phyloP scores from a whole-genome alignment of 2,888 invertebrate genomes.

The Tryphoninae sp. region DNA sequence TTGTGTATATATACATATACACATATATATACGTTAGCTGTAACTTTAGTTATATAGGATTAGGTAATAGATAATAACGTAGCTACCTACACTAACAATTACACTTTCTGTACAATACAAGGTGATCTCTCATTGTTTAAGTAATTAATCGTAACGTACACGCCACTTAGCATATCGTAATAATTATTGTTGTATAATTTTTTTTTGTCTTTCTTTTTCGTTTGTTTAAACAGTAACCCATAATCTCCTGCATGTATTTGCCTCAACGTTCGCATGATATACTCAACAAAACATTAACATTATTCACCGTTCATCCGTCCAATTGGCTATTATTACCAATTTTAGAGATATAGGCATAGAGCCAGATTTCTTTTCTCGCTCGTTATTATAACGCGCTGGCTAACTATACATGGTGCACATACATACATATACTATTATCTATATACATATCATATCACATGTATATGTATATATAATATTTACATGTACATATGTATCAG shows the following conservation, averaged over 20 bases:
- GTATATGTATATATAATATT: conserved; percentile 59
- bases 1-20: conserved; percentile 16
- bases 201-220: conserved; percentile 19
- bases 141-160: conserved; percentile 65
- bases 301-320: conserved; percentile 56
- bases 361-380: conserved; percentile 59
- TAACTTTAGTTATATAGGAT: conserved; percentile 66
- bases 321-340: conserved; percentile 64
- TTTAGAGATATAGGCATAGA: conserved; percentile 65
- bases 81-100: conserved; percentile 79
- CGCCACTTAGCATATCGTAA: conserved; percentile 61
- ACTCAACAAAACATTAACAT: conserved; percentile 77
- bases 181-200: conserved; percentile 66
- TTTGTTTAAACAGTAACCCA: conserved; percentile 69
- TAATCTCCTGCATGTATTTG: conserved; percentile 71
- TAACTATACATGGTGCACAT: conserved; percentile 63
- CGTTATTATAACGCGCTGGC: conserved; percentile 66
- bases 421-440: conserved; percentile 53
- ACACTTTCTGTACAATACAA: conserved; percentile 80
- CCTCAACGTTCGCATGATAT: conserved; percentile 76
- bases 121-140: conserved; percentile 67
- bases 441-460: conserved; percentile 59
- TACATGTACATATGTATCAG: conserved; percentile 50
- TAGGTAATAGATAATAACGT: conserved; percentile 75
- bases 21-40: conserved; percentile 44